Conservation (phyloP, 2,113 vertebrate species). For the Antechinus stuartii region DNA sequence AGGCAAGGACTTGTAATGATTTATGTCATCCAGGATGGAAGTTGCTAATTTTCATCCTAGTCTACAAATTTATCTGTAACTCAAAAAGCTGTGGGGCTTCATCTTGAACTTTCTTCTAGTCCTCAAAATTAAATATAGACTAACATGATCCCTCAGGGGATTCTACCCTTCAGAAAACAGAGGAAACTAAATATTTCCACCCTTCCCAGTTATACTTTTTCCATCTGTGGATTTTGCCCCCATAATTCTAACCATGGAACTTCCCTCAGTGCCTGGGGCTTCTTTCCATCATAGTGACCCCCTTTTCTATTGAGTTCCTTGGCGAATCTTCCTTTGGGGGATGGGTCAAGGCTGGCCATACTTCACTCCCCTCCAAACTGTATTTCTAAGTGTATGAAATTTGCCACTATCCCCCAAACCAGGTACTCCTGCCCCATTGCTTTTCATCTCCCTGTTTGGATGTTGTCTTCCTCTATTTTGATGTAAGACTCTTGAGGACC, state of each 20-base stretch:
- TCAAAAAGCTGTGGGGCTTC: neutral
- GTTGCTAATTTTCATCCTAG: neutral
- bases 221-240: neutral
- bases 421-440: neutral
- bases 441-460: neutral
- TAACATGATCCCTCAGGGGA: neutral
- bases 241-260: neutral
- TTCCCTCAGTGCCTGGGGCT: neutral
- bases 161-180: neutral
- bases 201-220: neutral
- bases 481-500: constrained; percentile 7
- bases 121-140: neutral
- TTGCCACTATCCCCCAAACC: neutral
- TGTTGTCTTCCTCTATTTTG: neutral
- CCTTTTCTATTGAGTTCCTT: neutral
- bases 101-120: neutral
- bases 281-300: neutral
- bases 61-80: neutral
- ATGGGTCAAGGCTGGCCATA: neutral
- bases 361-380: neutral
- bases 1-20: neutral
- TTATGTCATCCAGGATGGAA: neutral
- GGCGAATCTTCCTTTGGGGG: neutral
- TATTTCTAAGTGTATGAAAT: neutral
- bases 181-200: neutral